Percentiles rank a stretch among this genome's conserved stretches.
Conservation (phyloP, 2,888 invertebrate species). For the Spilosoma lubricipeda region DNA sequence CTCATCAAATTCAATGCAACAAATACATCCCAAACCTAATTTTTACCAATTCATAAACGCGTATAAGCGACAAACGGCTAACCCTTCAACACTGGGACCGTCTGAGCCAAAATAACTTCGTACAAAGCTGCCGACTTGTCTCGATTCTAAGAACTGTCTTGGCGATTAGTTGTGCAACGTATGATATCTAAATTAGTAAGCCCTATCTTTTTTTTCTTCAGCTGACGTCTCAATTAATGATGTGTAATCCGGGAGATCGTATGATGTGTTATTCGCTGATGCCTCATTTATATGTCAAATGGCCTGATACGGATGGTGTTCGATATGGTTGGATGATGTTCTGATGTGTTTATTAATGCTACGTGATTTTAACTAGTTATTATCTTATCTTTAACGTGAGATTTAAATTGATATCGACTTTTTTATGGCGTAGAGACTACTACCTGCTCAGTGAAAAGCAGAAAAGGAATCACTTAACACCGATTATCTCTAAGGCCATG, state of each 20-base stretch:
- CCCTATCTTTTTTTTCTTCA: slow-evolving; percentile 46
- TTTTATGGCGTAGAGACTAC: no score
- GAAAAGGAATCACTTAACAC: no score
- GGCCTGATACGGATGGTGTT: slow-evolving; percentile 33
- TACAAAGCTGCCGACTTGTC: slow-evolving; percentile 48
- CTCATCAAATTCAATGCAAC: slow-evolving; percentile 16
- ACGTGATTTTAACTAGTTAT: slow-evolving; percentile 21
- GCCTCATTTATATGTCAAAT: slow-evolving; percentile 49
- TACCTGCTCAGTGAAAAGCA: no score
- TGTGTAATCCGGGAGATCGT: slow-evolving; percentile 45
- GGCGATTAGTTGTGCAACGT: slow-evolving; percentile 51
- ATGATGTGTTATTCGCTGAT: slow-evolving; percentile 45
- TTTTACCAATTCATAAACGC: slow-evolving; percentile 40
- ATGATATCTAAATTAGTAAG: slow-evolving; percentile 53
- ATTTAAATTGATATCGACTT: neutral
- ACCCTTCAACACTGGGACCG: slow-evolving; percentile 40
- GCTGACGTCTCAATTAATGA: slow-evolving; percentile 53
- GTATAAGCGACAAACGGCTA: slow-evolving; percentile 39
- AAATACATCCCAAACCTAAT: slow-evolving; percentile 19
- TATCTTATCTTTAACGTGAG: neutral
- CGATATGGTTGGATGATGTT: slow-evolving; percentile 40
- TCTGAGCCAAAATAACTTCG: slow-evolving; percentile 49
- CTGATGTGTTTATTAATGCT: slow-evolving; percentile 49
- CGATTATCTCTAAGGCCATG: no score
- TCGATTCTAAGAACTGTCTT: slow-evolving; percentile 42